These are phyloP conservation scores for Elegia similella DNA, from an alignment of 2,888 invertebrate genomes.

Conservation along the genomic window DNA sequence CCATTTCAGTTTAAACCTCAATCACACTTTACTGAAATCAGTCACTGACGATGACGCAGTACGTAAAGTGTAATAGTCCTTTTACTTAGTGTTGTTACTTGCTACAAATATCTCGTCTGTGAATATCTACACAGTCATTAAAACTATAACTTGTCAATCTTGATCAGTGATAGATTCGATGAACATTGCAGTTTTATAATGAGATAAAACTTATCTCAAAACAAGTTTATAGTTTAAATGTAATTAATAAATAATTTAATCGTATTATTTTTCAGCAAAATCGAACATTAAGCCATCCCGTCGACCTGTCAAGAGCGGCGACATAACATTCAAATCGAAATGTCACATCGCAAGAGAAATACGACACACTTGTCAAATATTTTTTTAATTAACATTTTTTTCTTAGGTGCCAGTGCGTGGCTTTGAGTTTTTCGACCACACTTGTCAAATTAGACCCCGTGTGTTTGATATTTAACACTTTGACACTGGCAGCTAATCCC, in stretches of 20 bases:
- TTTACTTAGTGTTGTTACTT: too few relatives aligned
- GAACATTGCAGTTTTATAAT: constrained; percentile 31
- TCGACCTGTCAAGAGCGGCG: constrained; percentile 44
- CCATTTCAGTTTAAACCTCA: too few relatives aligned
- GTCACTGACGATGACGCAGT: too few relatives aligned
- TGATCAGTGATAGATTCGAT: constrained; percentile 17
- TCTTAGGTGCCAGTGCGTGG: constrained; percentile 36
- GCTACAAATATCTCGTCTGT: too few relatives aligned
- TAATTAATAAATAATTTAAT: constrained; percentile 51
- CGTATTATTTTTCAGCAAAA: constrained; percentile 57
- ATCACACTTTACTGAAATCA: too few relatives aligned
- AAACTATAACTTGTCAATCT: not conserved
- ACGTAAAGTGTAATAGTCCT: too few relatives aligned
- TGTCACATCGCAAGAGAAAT: constrained; percentile 73
- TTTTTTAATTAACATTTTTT: constrained; percentile 40
- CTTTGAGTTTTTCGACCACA: constrained; percentile 56
- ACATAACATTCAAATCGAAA: constrained; percentile 60
- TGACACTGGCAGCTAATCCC: constrained; percentile 80
- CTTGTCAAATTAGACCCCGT: constrained; percentile 77
- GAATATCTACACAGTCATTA: too few relatives aligned
- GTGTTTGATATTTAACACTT: constrained; percentile 81
- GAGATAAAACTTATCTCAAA: constrained; percentile 45
- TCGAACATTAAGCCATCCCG: constrained; percentile 60
- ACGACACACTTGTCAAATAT: constrained; percentile 71
- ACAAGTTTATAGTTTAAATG: constrained; percentile 38